Evolutionary conservation across 2,113 vertebrate genomes (phyloP), one percentile per base, ranked within the genome.

Genomic region (Heterochromis multidens): DNA sequence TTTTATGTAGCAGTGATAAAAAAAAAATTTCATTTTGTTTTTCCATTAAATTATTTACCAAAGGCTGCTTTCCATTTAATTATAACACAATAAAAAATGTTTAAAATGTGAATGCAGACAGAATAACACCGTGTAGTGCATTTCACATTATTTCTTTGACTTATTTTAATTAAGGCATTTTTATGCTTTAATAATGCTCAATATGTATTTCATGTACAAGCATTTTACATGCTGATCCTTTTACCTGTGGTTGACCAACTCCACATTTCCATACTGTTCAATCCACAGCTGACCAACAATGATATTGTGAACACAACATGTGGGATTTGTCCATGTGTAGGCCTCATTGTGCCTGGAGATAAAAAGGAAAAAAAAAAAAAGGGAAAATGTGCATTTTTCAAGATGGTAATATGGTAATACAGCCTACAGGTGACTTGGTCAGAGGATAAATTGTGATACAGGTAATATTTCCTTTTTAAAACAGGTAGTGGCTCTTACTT

Each of bases 231-330:
- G 57, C 11, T 25, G 65, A 0, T 5, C 5, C 25, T 83, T 95
- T 95, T 95, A 99, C 99, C 96, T 99, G 95, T 99, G 98, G 92
- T 99, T 99, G 46, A 97, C 96, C 91, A 99, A 96, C 93, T 99
- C 98, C 95, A 99, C 90, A 0, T 96, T 98, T 85, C 99, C 99
- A 13, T 99, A 99, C 89, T 99, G 99, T 92, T 99, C 99, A 4
- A 99, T 99, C 99, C 98, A 99, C 79, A 99, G 97, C 90, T 99
- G 99, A 13, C 98, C 98, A 84, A 99, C 98, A 2, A 99, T 99
- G 83, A 99, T 99, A 88, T 99, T 99, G 93, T 99, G 99, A 59
- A 99, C 98, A 84, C 99, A 99, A 89, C 99, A 99, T 0, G 97
- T 99, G 14, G 98, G 99, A 70, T 99, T 99, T 86, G 97, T 99